Evolutionary conservation across 2,888 invertebrate species (phyloP).

Genomic region (Epirrhoe alternata): DNA sequence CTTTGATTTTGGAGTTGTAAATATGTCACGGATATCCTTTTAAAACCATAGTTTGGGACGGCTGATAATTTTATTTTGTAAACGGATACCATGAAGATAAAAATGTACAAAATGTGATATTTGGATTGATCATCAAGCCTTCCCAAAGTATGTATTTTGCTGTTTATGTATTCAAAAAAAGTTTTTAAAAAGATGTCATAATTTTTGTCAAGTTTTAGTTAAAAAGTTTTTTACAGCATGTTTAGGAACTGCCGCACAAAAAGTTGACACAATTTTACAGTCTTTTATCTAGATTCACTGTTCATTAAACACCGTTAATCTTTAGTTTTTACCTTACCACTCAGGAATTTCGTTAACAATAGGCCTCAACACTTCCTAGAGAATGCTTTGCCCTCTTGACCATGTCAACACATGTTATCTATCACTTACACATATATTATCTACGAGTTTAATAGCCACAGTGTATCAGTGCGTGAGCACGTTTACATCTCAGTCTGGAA

Average conservation of each 20-base stretch:
- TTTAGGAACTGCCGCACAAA: too few relatives aligned
- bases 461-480: slow-evolving; percentile 68
- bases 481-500: slow-evolving; percentile 74
- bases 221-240: too few relatives aligned
- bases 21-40: slow-evolving; percentile 25
- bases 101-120: slow-evolving; percentile 3
- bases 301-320: too few relatives aligned
- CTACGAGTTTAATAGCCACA: slow-evolving; percentile 49
- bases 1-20: slow-evolving; percentile 49
- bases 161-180: too few relatives aligned
- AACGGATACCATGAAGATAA: slow-evolving; percentile 17
- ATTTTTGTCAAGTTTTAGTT: background rate
- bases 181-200: background rate
- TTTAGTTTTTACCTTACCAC: too few relatives aligned
- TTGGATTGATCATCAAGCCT: slow-evolving; percentile 4
- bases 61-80: slow-evolving; percentile 10
- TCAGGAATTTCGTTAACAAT: background rate
- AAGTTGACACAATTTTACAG: too few relatives aligned
- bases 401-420: slow-evolving; percentile 44
- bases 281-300: too few relatives aligned
- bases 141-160: too few relatives aligned
- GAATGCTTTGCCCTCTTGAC: slow-evolving; percentile 37
- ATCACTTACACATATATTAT: slow-evolving; percentile 40
- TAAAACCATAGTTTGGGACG: slow-evolving; percentile 6
- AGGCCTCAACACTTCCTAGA: slow-evolving; percentile 24